Base-by-base conservation (phyloP, 1,140 invertebrate genomes). In the Lethrus apterus region DNA sequence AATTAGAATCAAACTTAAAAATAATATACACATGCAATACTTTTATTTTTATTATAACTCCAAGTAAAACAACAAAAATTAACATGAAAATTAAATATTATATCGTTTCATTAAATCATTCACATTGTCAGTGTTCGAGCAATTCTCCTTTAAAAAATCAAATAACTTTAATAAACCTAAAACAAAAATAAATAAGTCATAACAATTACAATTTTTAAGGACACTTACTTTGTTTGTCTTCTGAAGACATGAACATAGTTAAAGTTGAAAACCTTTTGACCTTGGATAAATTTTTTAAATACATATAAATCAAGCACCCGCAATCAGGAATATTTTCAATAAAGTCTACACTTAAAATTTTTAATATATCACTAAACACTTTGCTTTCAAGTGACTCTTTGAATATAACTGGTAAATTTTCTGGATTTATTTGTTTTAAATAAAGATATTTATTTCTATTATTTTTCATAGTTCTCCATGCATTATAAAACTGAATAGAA, bases 151-250 rank as follows among this genome's bases (percentile, higher is more conserved):
- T 14, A 56, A 38, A 20, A 50, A 48, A 43, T 50, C 48, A 21
- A 60, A 47, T 3, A 62, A 14, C 40, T 58, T 56, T 44, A 46
- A 51, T 35, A 62, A 20, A 51, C 48, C 59, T 62, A 31, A 42
- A 62, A 59, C 24, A 24, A 30, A 19, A 50, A 48, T 44, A 34
- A 14, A 40, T 44, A 42, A 18, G 23, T 38, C 18, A 10, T 42
- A 31, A 8, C 42, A 21, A 47, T 43, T 9, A 14, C 8, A 26
- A 34, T 46, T 21, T 20, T 11, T 14, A 29, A 26, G 19, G 33
- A 5, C 40, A 54, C 58, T 60, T 53, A 62, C 62, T 45, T 18
- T 58, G 55, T 52, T 59, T 64, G 55, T 64, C 60, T 31, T 21
- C 50, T 7, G 42, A 29, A 11, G 47, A 43, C 54, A 64, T 49